Percentiles rank a stretch among this genome's conserved stretches.
Evolutionary conservation across 2,113 vertebrate genomes (phyloP).

Genomic region (Euleptes europaea): DNA sequence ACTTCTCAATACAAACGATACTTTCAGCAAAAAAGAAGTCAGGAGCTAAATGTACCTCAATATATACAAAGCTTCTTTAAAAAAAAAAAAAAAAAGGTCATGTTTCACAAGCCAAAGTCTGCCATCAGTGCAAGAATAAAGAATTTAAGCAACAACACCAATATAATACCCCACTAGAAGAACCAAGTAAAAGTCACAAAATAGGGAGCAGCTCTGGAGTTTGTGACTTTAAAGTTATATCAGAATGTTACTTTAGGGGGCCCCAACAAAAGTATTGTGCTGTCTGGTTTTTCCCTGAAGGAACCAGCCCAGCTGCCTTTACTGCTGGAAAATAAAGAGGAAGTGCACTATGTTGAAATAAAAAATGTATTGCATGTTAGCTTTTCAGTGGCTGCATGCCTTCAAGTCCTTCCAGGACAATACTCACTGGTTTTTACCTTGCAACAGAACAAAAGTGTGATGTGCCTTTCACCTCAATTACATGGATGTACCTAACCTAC

Average conservation of each 20-base stretch:
- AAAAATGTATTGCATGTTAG: not conserved
- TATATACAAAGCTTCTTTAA: no score
- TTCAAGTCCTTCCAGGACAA: not conserved
- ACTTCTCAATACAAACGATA: not conserved
- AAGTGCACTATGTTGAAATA: not conserved
- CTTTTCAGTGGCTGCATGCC: not conserved
- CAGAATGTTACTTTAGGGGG: not conserved
- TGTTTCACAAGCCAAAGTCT: no score
- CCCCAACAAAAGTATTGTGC: not conserved
- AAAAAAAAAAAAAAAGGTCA: not conserved
- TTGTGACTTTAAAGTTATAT: not conserved
- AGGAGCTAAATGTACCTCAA: not conserved
- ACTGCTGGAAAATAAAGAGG: not conserved
- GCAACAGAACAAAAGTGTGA: constrained; percentile 15
- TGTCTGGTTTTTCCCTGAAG: not conserved
- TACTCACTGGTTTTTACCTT: constrained; percentile 12
- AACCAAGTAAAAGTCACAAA: not conserved
- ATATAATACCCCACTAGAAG: not conserved
- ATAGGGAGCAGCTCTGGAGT: not conserved
- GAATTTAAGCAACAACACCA: not conserved
- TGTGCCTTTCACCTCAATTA: constrained; percentile 38
- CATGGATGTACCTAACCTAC: not conserved
- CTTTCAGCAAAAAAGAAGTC: not conserved
- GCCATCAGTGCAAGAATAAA: not conserved
- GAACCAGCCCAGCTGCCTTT: not conserved